Evolutionary conservation across 2,113 vertebrate species (phyloP), one percentile per base, ranked within the genome.

Genomic region (Poeciliopsis turrubarensis): DNA sequence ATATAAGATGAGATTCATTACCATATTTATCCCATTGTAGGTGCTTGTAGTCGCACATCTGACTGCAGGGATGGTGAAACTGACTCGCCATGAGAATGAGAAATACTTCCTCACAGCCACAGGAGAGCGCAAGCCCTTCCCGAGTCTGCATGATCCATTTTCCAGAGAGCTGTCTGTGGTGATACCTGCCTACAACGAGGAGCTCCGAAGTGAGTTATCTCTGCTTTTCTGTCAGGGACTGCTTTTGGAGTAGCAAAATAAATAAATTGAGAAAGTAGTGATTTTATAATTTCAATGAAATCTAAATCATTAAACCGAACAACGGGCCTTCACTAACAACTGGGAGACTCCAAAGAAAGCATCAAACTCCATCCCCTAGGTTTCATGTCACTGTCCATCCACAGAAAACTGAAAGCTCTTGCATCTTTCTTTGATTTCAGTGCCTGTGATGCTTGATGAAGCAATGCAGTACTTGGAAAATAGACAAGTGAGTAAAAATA

Each of bases 391-490:
- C 13, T 15, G 25, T 27, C 39, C 41, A 69, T 70, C 15, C 65
- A 15, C 41, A 63, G n/a, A 41, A 37, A 27, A 44, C 51, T 65
- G 41, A 12, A 39, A 27, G 8, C 34, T 22, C 47, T 65, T 29
- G 76, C 13, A 13, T 30, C 1, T 65, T 14, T 82, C 41, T 91
- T 72, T 71, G 26, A 14, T 87, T 93, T 26, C 88, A 99, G 98
- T 99, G 86, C 97, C 98, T 81, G 88, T 96, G 70, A 99, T 99
- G 98, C 94, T 99, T 96, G 95, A 98, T 86, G 98, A 99, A 95
- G 95, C 97, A 31, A 91, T 98, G 93, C 93, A 92, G 44, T 99
- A 97, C 89, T 91, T 99, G 78, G 97, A 99, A 87, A 95, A 95
- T 72, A 95, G 97, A 96, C 97, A 95, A 96, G 98, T 98, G 84